These are phyloP conservation scores for Falco concolor DNA, from an alignment of 2,797 vertebrate genomes.

Conservation along the genomic window DNA sequence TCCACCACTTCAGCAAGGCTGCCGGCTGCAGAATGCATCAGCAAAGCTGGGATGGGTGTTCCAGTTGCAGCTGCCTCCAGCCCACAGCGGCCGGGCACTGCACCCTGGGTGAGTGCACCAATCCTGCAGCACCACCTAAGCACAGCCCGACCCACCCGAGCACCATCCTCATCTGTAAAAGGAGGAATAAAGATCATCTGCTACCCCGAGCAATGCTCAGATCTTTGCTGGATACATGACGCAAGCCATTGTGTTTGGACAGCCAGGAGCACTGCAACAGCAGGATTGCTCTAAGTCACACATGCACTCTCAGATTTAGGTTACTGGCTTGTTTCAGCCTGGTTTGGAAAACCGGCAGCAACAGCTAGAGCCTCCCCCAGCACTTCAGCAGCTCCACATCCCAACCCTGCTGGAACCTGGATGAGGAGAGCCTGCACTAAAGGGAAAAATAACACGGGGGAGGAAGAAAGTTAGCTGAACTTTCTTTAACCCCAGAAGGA, in stretches of 20 bases:
- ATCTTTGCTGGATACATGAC: accelerated
- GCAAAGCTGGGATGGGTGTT: not conserved
- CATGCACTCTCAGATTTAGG: not conserved
- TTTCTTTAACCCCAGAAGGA: conserved; percentile 5
- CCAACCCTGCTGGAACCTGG: not conserved
- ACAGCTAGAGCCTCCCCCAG: not conserved
- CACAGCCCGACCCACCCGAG: not conserved
- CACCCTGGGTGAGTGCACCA: too few species aligned
- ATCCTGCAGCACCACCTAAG: not conserved
- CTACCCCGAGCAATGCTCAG: not conserved
- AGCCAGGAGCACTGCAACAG: not conserved
- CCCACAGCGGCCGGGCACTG: not conserved
- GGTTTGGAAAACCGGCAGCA: not conserved
- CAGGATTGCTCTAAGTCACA: not conserved
- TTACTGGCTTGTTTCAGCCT: not conserved
- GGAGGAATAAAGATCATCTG: not conserved
- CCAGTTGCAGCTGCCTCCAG: not conserved
- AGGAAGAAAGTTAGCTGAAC: conserved; percentile 27
- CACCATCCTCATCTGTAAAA: not conserved
- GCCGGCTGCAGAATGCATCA: not conserved
- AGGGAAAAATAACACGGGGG: not conserved
- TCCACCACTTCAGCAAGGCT: not conserved
- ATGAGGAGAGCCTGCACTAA: not conserved
- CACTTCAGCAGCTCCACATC: not conserved
- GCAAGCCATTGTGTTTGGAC: not conserved